These are phyloP conservation scores for Gallinago media DNA, from an alignment of 2,113 vertebrate genomes.

Conservation along the genomic window DNA sequence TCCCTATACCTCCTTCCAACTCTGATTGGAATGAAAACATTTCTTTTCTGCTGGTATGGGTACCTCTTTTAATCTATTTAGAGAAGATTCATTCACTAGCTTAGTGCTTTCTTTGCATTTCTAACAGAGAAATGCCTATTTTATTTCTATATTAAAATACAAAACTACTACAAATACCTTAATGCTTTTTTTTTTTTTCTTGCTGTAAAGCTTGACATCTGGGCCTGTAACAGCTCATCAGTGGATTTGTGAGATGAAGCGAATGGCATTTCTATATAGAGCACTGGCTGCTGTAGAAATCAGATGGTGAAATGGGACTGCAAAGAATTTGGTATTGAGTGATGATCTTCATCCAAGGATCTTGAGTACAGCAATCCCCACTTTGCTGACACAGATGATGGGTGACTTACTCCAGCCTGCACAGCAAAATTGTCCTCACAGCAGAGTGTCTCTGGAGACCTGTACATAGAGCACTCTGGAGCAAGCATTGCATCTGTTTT, in stretches of 20 bases:
- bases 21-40: not conserved
- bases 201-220: conserved; percentile 49
- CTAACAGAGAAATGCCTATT: not conserved
- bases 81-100: not conserved
- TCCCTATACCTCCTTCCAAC: not conserved
- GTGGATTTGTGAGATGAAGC: conserved; percentile 56
- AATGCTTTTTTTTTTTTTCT: not conserved
- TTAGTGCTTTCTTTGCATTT: not conserved
- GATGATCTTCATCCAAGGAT: conserved; percentile 45
- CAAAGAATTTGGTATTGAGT: conserved; percentile 46
- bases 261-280: conserved; percentile 57
- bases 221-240: conserved; percentile 63
- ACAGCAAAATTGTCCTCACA: not conserved
- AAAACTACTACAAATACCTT: conserved; percentile 7
- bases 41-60: not conserved
- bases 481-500: not conserved
- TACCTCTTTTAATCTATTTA: not conserved
- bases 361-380: not conserved
- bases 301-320: conserved; percentile 51
- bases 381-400: conserved; percentile 22
- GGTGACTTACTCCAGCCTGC: not conserved
- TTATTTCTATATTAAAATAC: not conserved
- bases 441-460: not conserved
- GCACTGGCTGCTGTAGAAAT: conserved; percentile 38
- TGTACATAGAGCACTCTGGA: not conserved